These are phyloP conservation scores for Caerostris darwini DNA, from an alignment of 1,140 invertebrate genomes.

Conservation along the genomic window DNA sequence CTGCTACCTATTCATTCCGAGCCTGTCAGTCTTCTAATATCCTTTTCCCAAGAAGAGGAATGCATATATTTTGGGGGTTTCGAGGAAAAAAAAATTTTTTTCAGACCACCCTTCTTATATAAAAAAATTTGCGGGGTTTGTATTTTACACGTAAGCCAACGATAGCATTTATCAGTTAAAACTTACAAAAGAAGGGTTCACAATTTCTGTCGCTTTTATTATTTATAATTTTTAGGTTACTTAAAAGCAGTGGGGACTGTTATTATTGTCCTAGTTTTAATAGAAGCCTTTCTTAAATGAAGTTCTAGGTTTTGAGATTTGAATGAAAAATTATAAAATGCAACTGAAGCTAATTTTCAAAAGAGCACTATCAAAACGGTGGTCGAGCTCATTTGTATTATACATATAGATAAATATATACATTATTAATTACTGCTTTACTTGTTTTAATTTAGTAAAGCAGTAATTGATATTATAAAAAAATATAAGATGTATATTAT, in stretches of 20 bases:
- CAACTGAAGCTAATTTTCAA: too few species aligned
- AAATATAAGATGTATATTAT: too few species aligned
- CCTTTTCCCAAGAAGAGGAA: conserved; percentile 29
- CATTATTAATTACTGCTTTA: too few species aligned
- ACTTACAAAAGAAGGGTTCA: background rate
- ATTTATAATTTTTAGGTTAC: background rate
- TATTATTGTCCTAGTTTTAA: too few species aligned
- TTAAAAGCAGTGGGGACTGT: background rate
- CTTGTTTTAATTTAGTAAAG: too few species aligned
- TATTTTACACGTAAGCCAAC: background rate
- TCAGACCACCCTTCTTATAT: background rate
- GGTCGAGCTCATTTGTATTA: too few species aligned
- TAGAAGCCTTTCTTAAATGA: too few species aligned
- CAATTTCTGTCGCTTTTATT: background rate
- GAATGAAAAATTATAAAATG: too few species aligned
- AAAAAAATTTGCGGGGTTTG: background rate
- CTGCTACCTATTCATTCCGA: conserved; percentile 73
- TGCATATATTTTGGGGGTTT: background rate
- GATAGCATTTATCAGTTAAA: background rate
- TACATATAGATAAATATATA: too few species aligned
- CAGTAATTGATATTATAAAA: too few species aligned
- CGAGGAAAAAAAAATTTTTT: conserved; percentile 10
- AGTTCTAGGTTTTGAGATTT: too few species aligned
- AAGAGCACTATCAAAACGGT: too few species aligned
- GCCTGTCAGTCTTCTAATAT: conserved; percentile 65